Evolutionary conservation across 2,888 invertebrate genomes (phyloP), one percentile per base, ranked within the genome.

Genomic region (Stramonita haemastoma): DNA sequence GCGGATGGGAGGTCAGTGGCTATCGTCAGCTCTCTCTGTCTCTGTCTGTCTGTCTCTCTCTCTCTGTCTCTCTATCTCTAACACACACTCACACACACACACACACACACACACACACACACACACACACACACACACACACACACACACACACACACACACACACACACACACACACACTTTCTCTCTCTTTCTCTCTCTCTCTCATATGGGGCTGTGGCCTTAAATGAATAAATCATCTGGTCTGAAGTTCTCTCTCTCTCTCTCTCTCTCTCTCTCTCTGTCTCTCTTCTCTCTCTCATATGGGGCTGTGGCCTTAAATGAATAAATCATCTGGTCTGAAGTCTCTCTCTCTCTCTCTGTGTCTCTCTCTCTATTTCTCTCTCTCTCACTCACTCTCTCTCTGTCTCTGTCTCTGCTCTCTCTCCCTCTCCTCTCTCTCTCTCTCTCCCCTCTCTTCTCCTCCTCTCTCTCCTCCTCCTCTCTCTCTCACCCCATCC

Each of bases 281-380:
- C 32, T 79, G 32, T 79, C 29, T 32, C 32, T 32, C 32, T 13
- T 77, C 77, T 77, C 32, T 77, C 32, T 79, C 32, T 79, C 77
- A n/a, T n/a, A n/a, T n/a, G n/a, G n/a, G n/a, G n/a, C n/a, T n/a
- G n/a, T n/a, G n/a, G n/a, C n/a, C n/a, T n/a, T n/a, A n/a, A n/a
- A n/a, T n/a, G n/a, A n/a, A n/a, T n/a, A n/a, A n/a, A n/a, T n/a
- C n/a, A n/a, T n/a, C n/a, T n/a, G n/a, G n/a, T n/a, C n/a, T n/a
- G n/a, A n/a, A n/a, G 32, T 77, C 77, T 79, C 32, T 79, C 77
- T 79, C 32, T 32, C 77, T 79, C 17, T 79, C 77, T 79, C 34
- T 73, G n/a, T n/a, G n/a, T n/a, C 60, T 19, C 60, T 8, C 60
- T 60, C 60, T 13, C 60, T 60, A 4, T 60, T 22, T 60, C 60